Base-by-base conservation (phyloP, 2,113 vertebrate species). In the Nothoprocta perdicaria region DNA sequence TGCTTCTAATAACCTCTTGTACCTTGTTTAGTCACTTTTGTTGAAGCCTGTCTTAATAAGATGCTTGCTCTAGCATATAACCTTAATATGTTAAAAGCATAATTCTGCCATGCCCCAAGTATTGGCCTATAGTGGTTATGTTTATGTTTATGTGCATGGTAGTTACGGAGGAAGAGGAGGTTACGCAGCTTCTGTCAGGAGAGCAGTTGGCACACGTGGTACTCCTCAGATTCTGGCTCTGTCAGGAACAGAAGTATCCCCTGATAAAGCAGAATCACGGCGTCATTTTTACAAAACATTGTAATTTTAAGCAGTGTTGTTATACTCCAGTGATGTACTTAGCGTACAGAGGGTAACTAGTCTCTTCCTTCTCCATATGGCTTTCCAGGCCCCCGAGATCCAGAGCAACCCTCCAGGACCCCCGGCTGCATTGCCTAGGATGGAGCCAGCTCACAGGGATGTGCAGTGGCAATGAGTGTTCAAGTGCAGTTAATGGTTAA, bases 11-110 rank as follows among this genome's bases (percentile, higher is more conserved):
- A 87, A 50, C 41, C 52, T 90, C 50, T 50, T 83, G 27, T 31
- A 57, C 50, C 33, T 62, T 80, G 65, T 74, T 91, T 71, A 90
- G 69, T 88, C 80, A 88, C 14, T 69, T 88, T 92, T 78, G 88
- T 57, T 67, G 24, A 75, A 81, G 33, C 41, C 31, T 86, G 23
- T 67, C 84, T 84, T 90, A 86, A 90, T 84, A 68, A 18, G 61
- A 33, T 86, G 65, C 61, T 29, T 62, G 80, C 65, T 43, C 26
- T 88, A 53, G 65, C 69, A 86, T 84, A 92, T 46, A 89, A 81
- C 65, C 77, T 92, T 78, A 46, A 78, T 72, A 81, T 63, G 78
- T 46, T 75, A 60, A 91, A 92, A 41, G 33, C 23, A 26, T 86
- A 90, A 81, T 90, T 86, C 77, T 88, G 46, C 65, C 0, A 0